A percentile compares a stretch with the other conserved stretches of the same genome.
These are phyloP conservation scores for Cisticola juncidis DNA, from an alignment of 2,113 vertebrate species.

Conservation along the genomic window DNA sequence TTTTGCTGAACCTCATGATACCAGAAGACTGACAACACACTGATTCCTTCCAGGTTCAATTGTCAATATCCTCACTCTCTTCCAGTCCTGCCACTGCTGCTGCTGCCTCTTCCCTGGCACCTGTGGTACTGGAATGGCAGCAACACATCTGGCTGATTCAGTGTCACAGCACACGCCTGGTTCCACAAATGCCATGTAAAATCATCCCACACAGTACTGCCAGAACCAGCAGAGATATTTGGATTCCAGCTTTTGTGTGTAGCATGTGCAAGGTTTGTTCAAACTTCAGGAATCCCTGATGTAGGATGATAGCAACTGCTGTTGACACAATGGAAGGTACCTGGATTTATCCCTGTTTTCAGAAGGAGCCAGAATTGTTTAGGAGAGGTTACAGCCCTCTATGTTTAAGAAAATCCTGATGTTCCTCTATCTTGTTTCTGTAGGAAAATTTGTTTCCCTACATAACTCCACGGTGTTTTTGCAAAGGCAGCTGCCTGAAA, in stretches of 20 bases:
- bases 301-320: not conserved
- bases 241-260: not conserved
- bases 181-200: not conserved
- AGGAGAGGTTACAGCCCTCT: not conserved
- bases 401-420: not conserved
- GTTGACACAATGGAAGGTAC: not conserved
- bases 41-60: not conserved
- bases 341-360: not conserved
- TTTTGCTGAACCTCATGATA: not conserved
- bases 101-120: not conserved
- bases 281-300: not conserved
- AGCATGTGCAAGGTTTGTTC: rapidly evolving
- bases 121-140: not conserved
- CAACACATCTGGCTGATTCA: not conserved
- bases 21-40: not conserved
- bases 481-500: not conserved
- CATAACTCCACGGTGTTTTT: not conserved
- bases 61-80: not conserved
- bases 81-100: not conserved
- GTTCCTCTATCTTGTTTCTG: not conserved
- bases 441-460: not conserved
- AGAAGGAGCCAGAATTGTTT: not conserved
- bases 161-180: not conserved
- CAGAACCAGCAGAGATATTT: not conserved
- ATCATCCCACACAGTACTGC: not conserved